Conservation (phyloP, 1,140 invertebrate genomes). For the Arctopsyche grandis region DNA sequence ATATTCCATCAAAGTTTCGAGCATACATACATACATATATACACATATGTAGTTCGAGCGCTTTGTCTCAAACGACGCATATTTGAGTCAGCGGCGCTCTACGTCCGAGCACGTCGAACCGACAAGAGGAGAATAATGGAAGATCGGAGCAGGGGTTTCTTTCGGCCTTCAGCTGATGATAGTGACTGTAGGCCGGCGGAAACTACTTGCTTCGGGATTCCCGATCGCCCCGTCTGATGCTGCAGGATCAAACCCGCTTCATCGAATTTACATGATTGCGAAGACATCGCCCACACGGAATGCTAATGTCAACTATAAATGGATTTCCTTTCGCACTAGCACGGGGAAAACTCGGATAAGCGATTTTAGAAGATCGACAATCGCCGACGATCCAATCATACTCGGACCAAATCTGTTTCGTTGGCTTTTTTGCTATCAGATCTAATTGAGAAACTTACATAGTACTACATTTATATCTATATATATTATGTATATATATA, state of each 20-base stretch:
- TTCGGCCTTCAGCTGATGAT: slow-evolving; percentile 87
- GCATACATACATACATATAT: no score
- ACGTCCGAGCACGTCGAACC: background rate
- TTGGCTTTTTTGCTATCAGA: no score
- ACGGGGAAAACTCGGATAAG: background rate
- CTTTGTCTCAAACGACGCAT: no score
- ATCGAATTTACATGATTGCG: background rate
- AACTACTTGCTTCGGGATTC: slow-evolving; percentile 78
- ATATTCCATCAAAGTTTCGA: no score
- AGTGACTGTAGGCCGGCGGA: slow-evolving; percentile 89
- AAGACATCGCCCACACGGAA: background rate
- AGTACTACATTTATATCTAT: no score
- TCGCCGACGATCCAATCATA: no score
- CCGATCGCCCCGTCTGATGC: background rate
- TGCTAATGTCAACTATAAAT: background rate
- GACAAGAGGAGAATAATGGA: background rate
- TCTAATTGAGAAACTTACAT: no score
- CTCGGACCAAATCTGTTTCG: no score
- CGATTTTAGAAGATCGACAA: no score
- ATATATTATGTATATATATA: no score
- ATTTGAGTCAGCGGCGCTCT: no score
- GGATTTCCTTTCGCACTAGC: background rate
- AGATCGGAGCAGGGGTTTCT: slow-evolving; percentile 81
- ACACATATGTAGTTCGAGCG: no score
- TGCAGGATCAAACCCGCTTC: background rate